phyloP scores from a whole-genome alignment of 1,140 invertebrate species.

The Metopolophium dirhodum region DNA sequence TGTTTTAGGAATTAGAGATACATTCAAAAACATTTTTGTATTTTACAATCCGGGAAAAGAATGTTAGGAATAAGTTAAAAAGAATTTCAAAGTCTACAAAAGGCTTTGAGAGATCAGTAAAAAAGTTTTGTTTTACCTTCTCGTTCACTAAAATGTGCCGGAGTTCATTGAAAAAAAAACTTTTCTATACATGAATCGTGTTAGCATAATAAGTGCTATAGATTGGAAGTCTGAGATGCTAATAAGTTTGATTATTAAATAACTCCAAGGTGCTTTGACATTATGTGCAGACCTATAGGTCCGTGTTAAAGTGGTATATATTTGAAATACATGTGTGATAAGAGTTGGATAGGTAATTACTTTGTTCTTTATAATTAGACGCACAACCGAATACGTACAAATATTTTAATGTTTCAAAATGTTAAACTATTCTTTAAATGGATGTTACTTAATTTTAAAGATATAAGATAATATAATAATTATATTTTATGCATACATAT shows the following conservation, averaged over 20 bases:
- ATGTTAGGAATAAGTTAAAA: background rate
- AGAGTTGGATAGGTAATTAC: background rate
- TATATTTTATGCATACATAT: background rate
- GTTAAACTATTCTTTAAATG: background rate
- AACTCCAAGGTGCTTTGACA: background rate
- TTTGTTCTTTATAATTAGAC: background rate
- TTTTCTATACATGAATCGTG: background rate
- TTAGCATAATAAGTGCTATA: background rate
- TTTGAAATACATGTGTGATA: background rate
- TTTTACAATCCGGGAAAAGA: background rate
- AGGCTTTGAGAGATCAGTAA: background rate
- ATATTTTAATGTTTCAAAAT: background rate
- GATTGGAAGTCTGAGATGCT: background rate
- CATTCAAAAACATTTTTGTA: background rate
- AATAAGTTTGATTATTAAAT: background rate
- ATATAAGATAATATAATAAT: background rate
- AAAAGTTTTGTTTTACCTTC: constrained; percentile 1
- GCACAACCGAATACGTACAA: background rate
- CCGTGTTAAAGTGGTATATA: background rate
- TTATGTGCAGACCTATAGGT: background rate
- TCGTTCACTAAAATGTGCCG: background rate
- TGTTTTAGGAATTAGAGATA: background rate
- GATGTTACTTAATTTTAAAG: background rate
- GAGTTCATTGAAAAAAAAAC: background rate
- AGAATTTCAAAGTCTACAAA: background rate